These are phyloP conservation scores for Liodrosophila aerea DNA, from an alignment of 2,888 invertebrate genomes.

Conservation along the genomic window DNA sequence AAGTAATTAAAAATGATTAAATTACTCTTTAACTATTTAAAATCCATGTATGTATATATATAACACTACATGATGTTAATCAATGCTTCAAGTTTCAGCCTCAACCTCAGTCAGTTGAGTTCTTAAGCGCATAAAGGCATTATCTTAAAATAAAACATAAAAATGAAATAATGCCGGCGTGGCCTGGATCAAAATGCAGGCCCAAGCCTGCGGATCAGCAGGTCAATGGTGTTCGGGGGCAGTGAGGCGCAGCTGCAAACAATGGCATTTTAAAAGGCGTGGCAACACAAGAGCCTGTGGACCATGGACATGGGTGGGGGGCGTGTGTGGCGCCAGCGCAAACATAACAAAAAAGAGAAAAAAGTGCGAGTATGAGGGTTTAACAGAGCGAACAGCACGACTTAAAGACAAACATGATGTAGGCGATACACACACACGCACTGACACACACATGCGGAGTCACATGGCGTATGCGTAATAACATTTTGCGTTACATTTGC, in stretches of 20 bases:
- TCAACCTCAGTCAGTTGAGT: too few relatives aligned
- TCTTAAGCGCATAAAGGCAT: slow-evolving; percentile 13
- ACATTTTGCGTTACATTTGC: slow-evolving; percentile 77
- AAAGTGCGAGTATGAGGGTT: slow-evolving; percentile 9
- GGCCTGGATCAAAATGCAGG: slow-evolving; percentile 17
- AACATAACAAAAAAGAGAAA: slow-evolving; percentile 11
- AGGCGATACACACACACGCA: slow-evolving; percentile 24
- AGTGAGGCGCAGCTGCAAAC: slow-evolving; percentile 67
- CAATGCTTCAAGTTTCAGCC: neutral
- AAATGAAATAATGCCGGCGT: neutral
- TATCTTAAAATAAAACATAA: slow-evolving; percentile 25
- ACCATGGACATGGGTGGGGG: slow-evolving; percentile 24
- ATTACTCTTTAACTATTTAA: too few relatives aligned
- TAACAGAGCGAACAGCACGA: slow-evolving; percentile 13
- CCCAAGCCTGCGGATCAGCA: slow-evolving; percentile 34
- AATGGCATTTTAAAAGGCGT: slow-evolving; percentile 68
- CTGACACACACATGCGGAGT: slow-evolving; percentile 15
- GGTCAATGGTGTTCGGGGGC: slow-evolving; percentile 46
- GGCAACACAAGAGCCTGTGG: too few relatives aligned
- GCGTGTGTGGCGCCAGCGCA: slow-evolving; percentile 16
- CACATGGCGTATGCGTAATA: slow-evolving; percentile 74
- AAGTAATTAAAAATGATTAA: too few relatives aligned
- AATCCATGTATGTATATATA: too few relatives aligned
- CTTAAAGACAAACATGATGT: slow-evolving; percentile 54
- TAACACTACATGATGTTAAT: too few relatives aligned